Percentiles rank a stretch among this genome's conserved stretches.
Conservation (phyloP, 2,797 vertebrate species). For the Danio choprae region DNA sequence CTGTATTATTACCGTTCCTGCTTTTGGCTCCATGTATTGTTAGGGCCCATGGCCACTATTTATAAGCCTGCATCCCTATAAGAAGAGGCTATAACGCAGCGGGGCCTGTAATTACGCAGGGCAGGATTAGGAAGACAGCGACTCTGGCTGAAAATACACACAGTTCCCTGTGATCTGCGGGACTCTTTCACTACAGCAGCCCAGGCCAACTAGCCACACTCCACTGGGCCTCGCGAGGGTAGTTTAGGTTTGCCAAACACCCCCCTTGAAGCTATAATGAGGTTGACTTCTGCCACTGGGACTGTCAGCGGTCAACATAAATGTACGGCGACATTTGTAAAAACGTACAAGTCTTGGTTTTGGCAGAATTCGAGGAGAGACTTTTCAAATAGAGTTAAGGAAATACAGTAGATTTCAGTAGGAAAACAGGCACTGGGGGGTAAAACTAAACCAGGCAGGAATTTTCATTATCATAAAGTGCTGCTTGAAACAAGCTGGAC, state of each 20-base stretch:
- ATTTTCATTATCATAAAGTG: conserved; percentile 18
- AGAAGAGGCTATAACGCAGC: conserved; percentile 56
- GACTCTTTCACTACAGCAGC: conserved; percentile 38
- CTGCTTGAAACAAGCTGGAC: conserved; percentile 22
- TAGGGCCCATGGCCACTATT: conserved; percentile 67
- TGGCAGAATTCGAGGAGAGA: not conserved
- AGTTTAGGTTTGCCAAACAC: conserved; percentile 46
- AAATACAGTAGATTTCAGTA: conserved; percentile 12
- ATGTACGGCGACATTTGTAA: conserved; percentile 34
- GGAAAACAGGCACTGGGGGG: conserved; percentile 16
- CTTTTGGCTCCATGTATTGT: conserved; percentile 63
- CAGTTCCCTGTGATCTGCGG: conserved; percentile 69
- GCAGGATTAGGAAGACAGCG: conserved; percentile 67
- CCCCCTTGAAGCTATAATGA: conserved; percentile 53
- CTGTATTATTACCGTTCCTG: conserved; percentile 60
- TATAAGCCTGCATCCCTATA: conserved; percentile 63
- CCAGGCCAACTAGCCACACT: conserved; percentile 42
- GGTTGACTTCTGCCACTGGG: conserved; percentile 1
- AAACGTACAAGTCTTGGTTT: conserved; percentile 1
- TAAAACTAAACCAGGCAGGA: conserved; percentile 29
- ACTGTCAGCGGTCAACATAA: conserved; percentile 28
- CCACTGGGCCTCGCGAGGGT: not conserved
- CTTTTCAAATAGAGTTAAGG: not conserved
- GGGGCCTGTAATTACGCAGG: conserved; percentile 77
- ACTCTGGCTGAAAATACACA: conserved; percentile 69